Conservation (phyloP, 1,140 invertebrate species). For the Trichomalopsis sarcophagae region DNA sequence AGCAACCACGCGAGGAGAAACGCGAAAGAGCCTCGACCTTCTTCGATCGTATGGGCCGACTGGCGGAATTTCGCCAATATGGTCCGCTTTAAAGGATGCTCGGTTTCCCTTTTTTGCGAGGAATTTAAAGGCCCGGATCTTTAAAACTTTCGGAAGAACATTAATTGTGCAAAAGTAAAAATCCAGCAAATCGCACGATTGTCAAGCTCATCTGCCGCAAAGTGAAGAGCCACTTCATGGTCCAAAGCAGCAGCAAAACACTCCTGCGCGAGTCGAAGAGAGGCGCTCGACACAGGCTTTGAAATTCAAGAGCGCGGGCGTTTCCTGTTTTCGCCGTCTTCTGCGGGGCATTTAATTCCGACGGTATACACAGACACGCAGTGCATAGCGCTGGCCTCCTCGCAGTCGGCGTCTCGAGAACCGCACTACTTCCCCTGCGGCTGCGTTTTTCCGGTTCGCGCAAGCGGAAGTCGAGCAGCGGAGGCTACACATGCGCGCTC, state of each 20-base stretch:
- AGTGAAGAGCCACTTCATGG: neutral
- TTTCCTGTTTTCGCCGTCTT: conserved; percentile 47
- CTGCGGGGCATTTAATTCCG: conserved; percentile 43
- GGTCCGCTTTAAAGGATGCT: no score
- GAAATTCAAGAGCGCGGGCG: conserved; percentile 37
- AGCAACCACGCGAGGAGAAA: neutral
- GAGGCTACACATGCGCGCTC: neutral
- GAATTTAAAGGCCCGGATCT: neutral
- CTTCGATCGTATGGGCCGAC: no score
- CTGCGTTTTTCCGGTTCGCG: conserved; percentile 41
- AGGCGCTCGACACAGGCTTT: neutral
- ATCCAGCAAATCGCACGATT: no score
- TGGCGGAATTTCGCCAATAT: no score
- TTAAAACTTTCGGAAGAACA: no score
- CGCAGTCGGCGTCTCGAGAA: neutral
- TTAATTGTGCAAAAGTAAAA: no score
- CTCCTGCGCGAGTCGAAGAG: neutral
- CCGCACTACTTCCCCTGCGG: neutral
- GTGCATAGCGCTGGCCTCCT: neutral
- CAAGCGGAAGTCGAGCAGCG: conserved; percentile 36
- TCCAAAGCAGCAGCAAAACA: neutral
- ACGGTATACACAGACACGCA: no score
- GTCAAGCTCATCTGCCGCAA: no score
- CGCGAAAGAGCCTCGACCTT: no score
- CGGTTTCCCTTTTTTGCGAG: neutral